phyloP scores from a whole-genome alignment of 2,113 vertebrate genomes.

The Capreolus pygargus region DNA sequence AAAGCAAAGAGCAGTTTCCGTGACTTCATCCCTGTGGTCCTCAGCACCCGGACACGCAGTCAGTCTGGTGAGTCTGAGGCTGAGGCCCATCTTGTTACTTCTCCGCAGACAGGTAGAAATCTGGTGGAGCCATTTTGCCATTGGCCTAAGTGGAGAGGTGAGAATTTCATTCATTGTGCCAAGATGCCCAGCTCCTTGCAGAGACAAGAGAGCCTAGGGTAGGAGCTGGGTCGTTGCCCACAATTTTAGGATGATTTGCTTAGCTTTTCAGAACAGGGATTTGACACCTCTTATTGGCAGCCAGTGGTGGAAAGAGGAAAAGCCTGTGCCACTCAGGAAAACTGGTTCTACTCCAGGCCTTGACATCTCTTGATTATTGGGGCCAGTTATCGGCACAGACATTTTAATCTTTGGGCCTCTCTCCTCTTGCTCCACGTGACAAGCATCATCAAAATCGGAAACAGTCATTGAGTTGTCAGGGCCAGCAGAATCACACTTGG shows the following conservation, averaged over 20 bases:
- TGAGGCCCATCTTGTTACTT: neutral
- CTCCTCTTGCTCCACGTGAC: neutral
- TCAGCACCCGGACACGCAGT: constrained; percentile 86
- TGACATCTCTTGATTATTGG: neutral
- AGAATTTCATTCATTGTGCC: neutral
- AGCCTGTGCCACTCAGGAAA: neutral
- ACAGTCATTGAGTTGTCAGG: neutral
- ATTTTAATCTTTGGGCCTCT: neutral
- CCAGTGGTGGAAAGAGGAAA: constrained; percentile 3
- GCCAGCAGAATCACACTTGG: neutral
- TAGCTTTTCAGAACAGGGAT: neutral
- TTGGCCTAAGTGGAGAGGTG: neutral
- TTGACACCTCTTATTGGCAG: neutral
- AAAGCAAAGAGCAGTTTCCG: constrained; percentile 88
- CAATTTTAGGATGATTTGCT: neutral
- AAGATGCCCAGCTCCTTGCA: neutral
- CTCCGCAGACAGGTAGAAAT: neutral
- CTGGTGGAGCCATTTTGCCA: neutral
- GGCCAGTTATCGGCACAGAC: neutral
- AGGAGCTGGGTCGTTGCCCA: neutral
- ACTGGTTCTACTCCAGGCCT: neutral
- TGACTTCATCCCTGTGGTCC: constrained; percentile 87
- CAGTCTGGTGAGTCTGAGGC: constrained; percentile 81
- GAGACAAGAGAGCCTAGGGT: neutral
- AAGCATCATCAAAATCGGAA: neutral